Base-by-base conservation (phyloP, 2,888 invertebrate species). In the Sarcophaga subvicina region DNA sequence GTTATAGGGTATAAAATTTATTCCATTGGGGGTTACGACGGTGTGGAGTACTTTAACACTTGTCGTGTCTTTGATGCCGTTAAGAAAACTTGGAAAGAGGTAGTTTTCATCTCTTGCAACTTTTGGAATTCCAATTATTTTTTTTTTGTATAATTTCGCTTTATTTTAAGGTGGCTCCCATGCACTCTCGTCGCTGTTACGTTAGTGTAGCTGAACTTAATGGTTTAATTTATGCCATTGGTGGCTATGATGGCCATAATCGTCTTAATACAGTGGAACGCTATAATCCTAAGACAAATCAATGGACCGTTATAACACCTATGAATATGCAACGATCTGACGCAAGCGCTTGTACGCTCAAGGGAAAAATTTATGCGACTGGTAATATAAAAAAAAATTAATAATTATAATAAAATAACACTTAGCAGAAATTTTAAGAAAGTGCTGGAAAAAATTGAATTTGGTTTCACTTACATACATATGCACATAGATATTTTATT, bases 21-120 rank as follows among this genome's bases (percentile, higher is more conserved):
- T 93, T 96, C 98, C 5, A 96, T 98, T 88, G 98, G 99, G 0
- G 98, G 98, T 5, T 98, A 98, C 91, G 97, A 98, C 91, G 98
- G 98, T n/a, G 90, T 92, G 14, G 93, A 93, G 81, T 97, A 97
- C 91, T 98, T 97, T 92, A 97, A 97, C 93, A 97, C 97, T 10
- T 97, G 97, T 89, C 95, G 97, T 11, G 97, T 97, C 90, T 98
- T 98, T 93, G 96, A 98, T 91, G 97, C 98, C 0, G 96, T 97
- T 3, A 95, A 94, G 2, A 98, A 98, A 93, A 94, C 93, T 49
- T 99, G 98, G 98, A 95, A 95, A 71, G 98, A 98, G 94, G 95
- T 94, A 25, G 60, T 78, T 80, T 63, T 67, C 66, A 3, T 54
- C 54, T 81, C 59, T 54, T 71, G 47, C n/a, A 2, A 37, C 8